Evolutionary conservation across 1,140 invertebrate genomes (phyloP), one percentile per base, ranked within the genome.

Genomic region (Aricia agestis): DNA sequence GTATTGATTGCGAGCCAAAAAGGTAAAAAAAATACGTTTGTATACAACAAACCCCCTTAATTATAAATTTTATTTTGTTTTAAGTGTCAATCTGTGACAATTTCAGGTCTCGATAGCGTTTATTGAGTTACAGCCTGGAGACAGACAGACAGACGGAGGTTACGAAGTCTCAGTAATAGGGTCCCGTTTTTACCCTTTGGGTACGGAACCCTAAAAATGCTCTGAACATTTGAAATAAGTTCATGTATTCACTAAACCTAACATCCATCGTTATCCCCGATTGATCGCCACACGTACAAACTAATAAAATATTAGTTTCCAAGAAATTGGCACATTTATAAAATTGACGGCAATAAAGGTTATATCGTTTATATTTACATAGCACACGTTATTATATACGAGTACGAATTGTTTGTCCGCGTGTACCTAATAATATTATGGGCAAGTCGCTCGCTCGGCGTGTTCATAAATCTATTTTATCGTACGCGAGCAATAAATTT

Each of bases 401-500:
- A 67, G 74, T 79, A 79, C 76, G 78, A 78, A 80, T 80, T 77
- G 79, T 78, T 82, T 80, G 78, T 75, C 77, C 73, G 77, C 81
- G 78, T 82, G 82, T 77, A 80, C 83, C 81, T 89, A 87, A 88
- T 86, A 89, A 84, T 87, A 87, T 85, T 82, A 86, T 82, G 78
- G 79, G 80, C 79, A 78, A 81, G 81, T 82, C 80, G 79, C 80
- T 78, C 74, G 81, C 78, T 75, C 78, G 70, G 77, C 76, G 77
- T 84, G 79, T 85, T 86, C 86, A 91, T 91, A 91, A 91, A 91
- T 91, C 89, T 89, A 89, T 89, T 91, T 91, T 91, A 91, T 91
- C 85, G 89, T 89, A 88, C 83, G 85, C 81, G 74, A 82, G 87
- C 87, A 89, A 91, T 91, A 89, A 91, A 89, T 89, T 91, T 91